These are phyloP conservation scores for Halcyon leucocephala DNA, from an alignment of 2,797 vertebrate species.

Conservation along the genomic window DNA sequence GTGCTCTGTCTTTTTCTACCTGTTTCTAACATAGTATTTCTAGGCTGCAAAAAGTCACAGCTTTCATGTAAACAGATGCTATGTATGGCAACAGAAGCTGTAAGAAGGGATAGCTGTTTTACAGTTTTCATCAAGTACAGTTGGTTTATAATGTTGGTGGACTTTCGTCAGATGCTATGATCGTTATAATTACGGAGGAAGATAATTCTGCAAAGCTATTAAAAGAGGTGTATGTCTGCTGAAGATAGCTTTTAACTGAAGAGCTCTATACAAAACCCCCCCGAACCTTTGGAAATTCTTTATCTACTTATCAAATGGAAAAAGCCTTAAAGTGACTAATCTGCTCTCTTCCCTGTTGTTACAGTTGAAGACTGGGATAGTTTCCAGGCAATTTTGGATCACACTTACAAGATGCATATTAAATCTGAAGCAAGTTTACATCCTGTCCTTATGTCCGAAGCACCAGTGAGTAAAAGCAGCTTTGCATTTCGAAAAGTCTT, in stretches of 20 bases:
- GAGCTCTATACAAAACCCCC: not conserved
- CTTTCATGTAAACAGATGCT: not conserved
- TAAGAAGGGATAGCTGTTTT: not conserved
- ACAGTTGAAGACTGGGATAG: conserved; percentile 99
- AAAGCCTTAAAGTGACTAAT: not conserved
- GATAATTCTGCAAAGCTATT: not conserved
- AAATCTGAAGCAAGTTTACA: conserved; percentile 97
- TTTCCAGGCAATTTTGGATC: conserved; percentile 98
- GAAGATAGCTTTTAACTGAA: not conserved
- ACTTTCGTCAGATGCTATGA: not conserved
- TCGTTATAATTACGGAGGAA: not conserved
- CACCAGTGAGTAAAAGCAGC: conserved; percentile 87
- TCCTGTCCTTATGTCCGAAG: conserved; percentile 99
- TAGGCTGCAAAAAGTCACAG: not conserved
- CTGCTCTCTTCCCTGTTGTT: conserved; percentile 25
- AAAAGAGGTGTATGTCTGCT: not conserved
- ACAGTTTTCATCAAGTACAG: not conserved
- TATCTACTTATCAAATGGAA: not conserved
- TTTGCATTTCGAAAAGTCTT: not conserved
- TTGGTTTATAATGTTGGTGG: not conserved
- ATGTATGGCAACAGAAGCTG: fast-evolving
- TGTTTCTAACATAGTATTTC: not conserved
- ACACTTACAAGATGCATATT: conserved; percentile 99
- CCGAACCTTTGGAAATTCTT: not conserved
- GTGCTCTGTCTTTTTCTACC: conserved; percentile 13